Evolutionary conservation across 2,797 vertebrate species (phyloP).

Genomic region (Simalia tracyae): DNA sequence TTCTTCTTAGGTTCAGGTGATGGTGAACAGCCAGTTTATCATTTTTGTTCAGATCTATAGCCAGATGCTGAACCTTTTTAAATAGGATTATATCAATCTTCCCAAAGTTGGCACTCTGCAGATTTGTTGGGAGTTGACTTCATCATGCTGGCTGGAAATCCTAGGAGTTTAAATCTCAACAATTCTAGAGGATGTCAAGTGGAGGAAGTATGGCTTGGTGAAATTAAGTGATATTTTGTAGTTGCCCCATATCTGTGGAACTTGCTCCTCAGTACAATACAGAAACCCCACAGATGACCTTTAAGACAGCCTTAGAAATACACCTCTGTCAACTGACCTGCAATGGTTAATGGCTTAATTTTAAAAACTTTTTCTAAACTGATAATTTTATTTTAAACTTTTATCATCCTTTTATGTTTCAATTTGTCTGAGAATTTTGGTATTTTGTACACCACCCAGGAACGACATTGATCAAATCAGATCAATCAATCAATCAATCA

Average conservation of each 20-base stretch:
- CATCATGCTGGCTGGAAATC: background rate
- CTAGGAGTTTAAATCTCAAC: background rate
- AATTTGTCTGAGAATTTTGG: too few relatives aligned
- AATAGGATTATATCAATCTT: background rate
- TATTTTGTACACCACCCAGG: too few relatives aligned
- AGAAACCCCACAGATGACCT: too few relatives aligned
- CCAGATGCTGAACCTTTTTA: slow-evolving; percentile 32
- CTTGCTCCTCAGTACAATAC: too few relatives aligned
- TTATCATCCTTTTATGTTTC: too few relatives aligned
- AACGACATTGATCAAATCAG: too few relatives aligned
- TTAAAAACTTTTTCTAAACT: too few relatives aligned
- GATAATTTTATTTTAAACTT: too few relatives aligned
- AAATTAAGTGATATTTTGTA: background rate
- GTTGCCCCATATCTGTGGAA: background rate
- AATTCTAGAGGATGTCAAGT: background rate
- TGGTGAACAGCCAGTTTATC: slow-evolving; percentile 38
- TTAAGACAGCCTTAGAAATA: too few relatives aligned
- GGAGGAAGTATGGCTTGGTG: background rate
- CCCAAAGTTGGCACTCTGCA: background rate
- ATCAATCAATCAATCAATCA: too few relatives aligned
- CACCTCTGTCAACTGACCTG: too few relatives aligned
- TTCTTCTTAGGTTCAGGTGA: slow-evolving; percentile 40
- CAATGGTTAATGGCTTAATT: too few relatives aligned
- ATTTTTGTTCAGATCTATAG: slow-evolving; percentile 26
- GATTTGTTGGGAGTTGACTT: background rate